Percentiles rank a stretch among this genome's conserved stretches.
Conservation (phyloP, 2,888 invertebrate species). For the Hipparchia semele region DNA sequence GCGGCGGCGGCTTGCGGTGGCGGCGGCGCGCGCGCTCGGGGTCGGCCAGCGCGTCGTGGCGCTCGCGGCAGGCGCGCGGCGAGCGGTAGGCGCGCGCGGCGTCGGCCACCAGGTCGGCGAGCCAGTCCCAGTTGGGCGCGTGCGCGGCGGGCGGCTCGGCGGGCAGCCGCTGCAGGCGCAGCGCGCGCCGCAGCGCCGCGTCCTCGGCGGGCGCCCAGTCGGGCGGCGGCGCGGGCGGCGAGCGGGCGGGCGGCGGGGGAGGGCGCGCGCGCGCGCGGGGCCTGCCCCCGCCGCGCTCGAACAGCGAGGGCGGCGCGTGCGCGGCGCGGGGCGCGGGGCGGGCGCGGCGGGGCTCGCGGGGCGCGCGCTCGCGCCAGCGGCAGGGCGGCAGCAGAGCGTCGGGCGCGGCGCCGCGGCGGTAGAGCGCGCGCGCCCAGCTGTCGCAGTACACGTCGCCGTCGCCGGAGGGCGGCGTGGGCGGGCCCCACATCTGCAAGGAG, state of each 20-base stretch:
- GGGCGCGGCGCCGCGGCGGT: slow-evolving; percentile 88
- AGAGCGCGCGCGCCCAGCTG: slow-evolving; percentile 91
- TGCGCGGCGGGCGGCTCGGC: slow-evolving; percentile 89
- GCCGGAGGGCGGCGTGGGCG: slow-evolving; percentile 97
- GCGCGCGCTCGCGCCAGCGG: slow-evolving; percentile 84
- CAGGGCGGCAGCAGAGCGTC: slow-evolving; percentile 88
- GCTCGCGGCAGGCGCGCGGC: slow-evolving; percentile 94
- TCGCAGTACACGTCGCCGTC: slow-evolving; percentile 97
- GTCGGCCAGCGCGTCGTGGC: slow-evolving; percentile 95
- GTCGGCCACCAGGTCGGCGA: slow-evolving; percentile 94
- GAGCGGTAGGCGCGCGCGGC: slow-evolving; percentile 94
- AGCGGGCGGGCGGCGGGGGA: slow-evolving; percentile 87
- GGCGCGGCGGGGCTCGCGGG: slow-evolving; percentile 81
- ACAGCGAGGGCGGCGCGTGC: slow-evolving; percentile 89
- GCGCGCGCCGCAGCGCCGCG: slow-evolving; percentile 92
- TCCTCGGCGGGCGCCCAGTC: slow-evolving; percentile 97
- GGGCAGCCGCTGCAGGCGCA: slow-evolving; percentile 86
- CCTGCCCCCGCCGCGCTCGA: slow-evolving; percentile 88
- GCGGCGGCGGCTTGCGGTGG: slow-evolving; percentile 88
- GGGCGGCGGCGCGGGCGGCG: slow-evolving; percentile 86
- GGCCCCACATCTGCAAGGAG: slow-evolving; percentile 93
- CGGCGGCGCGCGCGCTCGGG: slow-evolving; percentile 96
- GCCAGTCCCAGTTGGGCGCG: slow-evolving; percentile 98
- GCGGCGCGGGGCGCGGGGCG: slow-evolving; percentile 85
- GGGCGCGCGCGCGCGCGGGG: slow-evolving; percentile 88